Base-by-base conservation (phyloP, 2,113 vertebrate genomes). In the Pyrgilauda ruficollis region DNA sequence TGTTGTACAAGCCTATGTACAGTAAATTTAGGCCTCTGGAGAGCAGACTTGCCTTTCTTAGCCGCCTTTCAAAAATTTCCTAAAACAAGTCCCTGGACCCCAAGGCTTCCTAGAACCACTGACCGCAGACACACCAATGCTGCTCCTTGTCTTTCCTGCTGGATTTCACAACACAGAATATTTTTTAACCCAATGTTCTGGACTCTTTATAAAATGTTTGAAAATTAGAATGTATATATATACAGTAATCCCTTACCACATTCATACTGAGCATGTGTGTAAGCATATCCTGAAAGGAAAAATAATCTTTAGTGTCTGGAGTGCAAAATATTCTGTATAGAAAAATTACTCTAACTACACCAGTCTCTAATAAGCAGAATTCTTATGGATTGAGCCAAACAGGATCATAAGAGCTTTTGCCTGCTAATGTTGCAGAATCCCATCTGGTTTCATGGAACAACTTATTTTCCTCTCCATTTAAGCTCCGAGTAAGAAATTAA, bases 391-490 rank as follows among this genome's bases (percentile, higher is more conserved):
- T 56, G 7, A 92, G 86, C 56, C 83, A 94, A 96, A 84, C 7
- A 26, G 50, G 35, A 95, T 87, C 72, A 47, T 86, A 90, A 93
- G 75, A 88, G 33, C 56, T 82, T 95, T 94, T 78, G 77, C 76
- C 68, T 84, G 55, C 84, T 91, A 84, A 61, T 53, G 11, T 30
- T 94, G 55, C 86, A 89, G 52, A 94, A 78, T 92, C 56, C 80
- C 93, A 95, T 91, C 93, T 94, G 91, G 68, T 62, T 90, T 93
- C 76, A 77, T 28, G n/a, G 35, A 93, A 84, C 46, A 90, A 84
- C 33, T 90, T 84, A 35, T 77, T 90, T 81, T 81, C n/a, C 39
- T 88, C 52, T 74, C 46, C 26, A 90, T 66, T 88, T 93, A 75
- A 63, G 39, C 43, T 72, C 83, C 22, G 70, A 90, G 31, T 61